Percentiles rank a stretch among this genome's conserved stretches.
These are phyloP conservation scores for Polypterus senegalus DNA, from an alignment of 2,113 vertebrate genomes.

Conservation along the genomic window DNA sequence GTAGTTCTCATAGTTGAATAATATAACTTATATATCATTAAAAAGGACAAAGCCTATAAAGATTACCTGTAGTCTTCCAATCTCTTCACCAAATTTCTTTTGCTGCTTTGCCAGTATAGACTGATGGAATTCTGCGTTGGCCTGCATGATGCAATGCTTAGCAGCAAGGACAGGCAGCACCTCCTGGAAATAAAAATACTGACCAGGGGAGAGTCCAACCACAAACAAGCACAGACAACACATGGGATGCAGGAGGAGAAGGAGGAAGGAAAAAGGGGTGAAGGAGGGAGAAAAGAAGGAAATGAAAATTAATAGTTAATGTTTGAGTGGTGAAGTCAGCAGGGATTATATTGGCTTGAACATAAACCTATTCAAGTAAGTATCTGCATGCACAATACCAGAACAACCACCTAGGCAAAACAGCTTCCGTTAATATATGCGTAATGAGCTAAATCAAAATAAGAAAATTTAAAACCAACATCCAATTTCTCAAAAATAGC, in stretches of 20 bases:
- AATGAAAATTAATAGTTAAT: conserved; percentile 66
- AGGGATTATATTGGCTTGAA: conserved; percentile 8
- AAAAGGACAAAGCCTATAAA: not conserved
- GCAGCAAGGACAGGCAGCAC: conserved; percentile 91
- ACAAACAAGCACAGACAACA: conserved; percentile 76
- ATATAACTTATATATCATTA: not conserved
- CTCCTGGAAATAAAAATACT: conserved; percentile 99
- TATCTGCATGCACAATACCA: too few relatives aligned
- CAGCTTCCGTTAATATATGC: too few relatives aligned
- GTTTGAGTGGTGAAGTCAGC: conserved; percentile 28
- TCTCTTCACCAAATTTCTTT: conserved; percentile 95
- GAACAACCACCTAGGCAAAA: not conserved
- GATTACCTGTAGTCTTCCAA: conserved; percentile 81
- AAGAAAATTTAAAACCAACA: too few relatives aligned
- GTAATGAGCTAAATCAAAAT: too few relatives aligned
- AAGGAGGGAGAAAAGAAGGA: conserved; percentile 76
- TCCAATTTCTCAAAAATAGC: too few relatives aligned
- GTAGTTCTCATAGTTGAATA: too few relatives aligned
- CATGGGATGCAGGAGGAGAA: conserved; percentile 70
- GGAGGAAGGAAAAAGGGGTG: conserved; percentile 63
- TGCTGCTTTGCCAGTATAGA: conserved; percentile 83
- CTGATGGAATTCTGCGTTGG: conserved; percentile 87
- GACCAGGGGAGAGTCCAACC: conserved; percentile 89
- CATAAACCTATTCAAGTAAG: not conserved
- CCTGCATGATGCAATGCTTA: conserved; percentile 97